These are phyloP conservation scores for Ellobium chinense DNA, from an alignment of 2,888 invertebrate species.

Conservation along the genomic window DNA sequence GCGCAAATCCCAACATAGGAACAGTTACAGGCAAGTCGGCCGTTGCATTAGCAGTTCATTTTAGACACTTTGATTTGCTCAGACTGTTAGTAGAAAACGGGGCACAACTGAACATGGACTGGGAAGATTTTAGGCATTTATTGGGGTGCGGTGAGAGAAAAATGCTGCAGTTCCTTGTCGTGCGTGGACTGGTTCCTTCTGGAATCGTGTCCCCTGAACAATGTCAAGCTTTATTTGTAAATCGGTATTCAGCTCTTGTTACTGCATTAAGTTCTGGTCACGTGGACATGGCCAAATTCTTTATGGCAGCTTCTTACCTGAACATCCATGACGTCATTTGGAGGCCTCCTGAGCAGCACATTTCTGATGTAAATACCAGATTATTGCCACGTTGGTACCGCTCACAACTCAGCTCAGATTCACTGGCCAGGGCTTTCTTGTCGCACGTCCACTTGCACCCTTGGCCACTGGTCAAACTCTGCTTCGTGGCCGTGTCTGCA, in stretches of 20 bases:
- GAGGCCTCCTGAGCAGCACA: no score
- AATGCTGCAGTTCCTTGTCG: not conserved
- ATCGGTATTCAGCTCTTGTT: not conserved
- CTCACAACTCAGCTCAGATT: not conserved
- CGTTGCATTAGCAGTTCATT: not conserved
- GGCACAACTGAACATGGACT: not conserved
- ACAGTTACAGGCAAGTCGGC: not conserved
- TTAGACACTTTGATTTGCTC: not conserved
- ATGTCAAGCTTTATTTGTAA: not conserved
- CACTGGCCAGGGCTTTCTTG: not conserved
- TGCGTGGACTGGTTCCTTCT: not conserved
- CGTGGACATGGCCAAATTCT: not conserved
- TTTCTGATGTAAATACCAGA: no score
- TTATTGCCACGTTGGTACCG: no score
- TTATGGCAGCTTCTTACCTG: conserved; percentile 1
- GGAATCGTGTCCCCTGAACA: not conserved
- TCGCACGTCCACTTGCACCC: conserved; percentile 3
- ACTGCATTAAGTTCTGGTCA: not conserved
- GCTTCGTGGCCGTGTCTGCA: conserved; percentile 18
- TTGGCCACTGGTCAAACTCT: conserved; percentile 32
- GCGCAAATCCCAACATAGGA: conserved; percentile 19
- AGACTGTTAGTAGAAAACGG: not conserved
- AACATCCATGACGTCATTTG: not conserved
- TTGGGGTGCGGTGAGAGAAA: not conserved
- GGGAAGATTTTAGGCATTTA: not conserved